These are phyloP conservation scores for Macquaria australasica DNA, from an alignment of 2,113 vertebrate genomes.

Conservation along the genomic window DNA sequence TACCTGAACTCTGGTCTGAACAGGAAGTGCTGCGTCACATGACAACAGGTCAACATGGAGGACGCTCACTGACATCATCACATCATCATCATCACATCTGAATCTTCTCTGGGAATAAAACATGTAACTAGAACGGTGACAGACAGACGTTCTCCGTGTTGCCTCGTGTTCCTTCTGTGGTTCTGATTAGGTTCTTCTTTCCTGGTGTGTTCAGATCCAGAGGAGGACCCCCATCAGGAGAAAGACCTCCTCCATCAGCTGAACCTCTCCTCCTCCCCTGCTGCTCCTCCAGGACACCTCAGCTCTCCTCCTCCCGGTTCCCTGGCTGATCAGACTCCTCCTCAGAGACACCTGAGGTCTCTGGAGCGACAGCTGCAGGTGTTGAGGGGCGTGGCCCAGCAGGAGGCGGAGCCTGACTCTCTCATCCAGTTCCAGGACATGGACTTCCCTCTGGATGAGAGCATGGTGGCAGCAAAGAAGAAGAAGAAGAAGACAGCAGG, in stretches of 20 bases:
- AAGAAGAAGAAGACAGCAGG: conserved; percentile 25
- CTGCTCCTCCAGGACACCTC: background rate
- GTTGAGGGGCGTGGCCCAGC: conserved; percentile 3
- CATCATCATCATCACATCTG: too few species aligned
- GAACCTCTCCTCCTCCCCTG: background rate
- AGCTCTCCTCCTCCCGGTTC: background rate
- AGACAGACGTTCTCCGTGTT: too few species aligned
- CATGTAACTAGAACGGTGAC: too few species aligned
- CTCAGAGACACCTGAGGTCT: conserved; percentile 40
- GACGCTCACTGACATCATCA: too few species aligned
- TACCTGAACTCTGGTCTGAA: too few species aligned
- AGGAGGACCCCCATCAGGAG: conserved; percentile 15
- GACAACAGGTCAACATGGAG: too few species aligned
- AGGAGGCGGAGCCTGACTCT: conserved; percentile 38
- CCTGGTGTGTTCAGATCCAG: conserved; percentile 42
- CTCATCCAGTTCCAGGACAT: conserved; percentile 79
- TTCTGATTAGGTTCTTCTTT: background rate
- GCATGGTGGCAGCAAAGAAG: conserved; percentile 14
- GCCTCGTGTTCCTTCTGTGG: background rate
- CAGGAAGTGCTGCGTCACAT: too few species aligned
- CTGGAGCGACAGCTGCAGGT: conserved; percentile 68
- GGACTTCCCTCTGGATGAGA: conserved; percentile 63
- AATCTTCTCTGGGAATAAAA: too few species aligned
- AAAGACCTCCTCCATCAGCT: conserved; percentile 24
- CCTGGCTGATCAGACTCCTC: background rate